Evolutionary conservation across 2,113 vertebrate genomes (phyloP).

Genomic region (Rhea americana): DNA sequence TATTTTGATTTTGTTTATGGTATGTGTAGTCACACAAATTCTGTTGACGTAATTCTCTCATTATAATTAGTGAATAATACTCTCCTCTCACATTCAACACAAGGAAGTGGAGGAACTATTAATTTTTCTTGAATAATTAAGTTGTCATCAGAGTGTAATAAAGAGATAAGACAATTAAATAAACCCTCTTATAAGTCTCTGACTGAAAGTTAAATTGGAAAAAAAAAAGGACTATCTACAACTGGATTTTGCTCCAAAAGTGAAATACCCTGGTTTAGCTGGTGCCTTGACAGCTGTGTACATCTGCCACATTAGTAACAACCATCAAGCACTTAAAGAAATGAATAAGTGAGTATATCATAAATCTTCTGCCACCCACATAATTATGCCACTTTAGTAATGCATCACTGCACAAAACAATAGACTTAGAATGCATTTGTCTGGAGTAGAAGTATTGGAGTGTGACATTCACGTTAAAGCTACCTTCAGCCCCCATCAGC

Average conservation of each 20-base stretch:
- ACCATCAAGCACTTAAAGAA: background rate
- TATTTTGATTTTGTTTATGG: constrained; percentile 40
- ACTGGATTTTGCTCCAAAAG: background rate
- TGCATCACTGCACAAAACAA: background rate
- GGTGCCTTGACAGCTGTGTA: background rate
- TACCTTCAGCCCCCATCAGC: background rate
- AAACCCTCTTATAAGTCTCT: background rate
- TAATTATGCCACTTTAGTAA: background rate
- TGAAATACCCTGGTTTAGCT: constrained; percentile 11
- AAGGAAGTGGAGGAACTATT: background rate
- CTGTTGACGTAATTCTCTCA: constrained; percentile 24
- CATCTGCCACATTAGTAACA: constrained; percentile 1
- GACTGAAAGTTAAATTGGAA: constrained; percentile 7
- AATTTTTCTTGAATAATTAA: constrained; percentile 51
- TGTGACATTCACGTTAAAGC: background rate
- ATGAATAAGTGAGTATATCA: background rate
- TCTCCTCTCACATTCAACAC: background rate
- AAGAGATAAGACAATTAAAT: constrained; percentile 43
- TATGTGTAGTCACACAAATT: constrained; percentile 34
- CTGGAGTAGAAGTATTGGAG: background rate
- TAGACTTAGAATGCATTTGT: background rate
- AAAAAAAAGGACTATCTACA: background rate
- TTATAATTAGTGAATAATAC: constrained; percentile 47
- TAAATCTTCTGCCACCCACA: background rate
- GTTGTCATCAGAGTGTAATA: constrained; percentile 24